Evolutionary conservation across 2,113 vertebrate species (phyloP).

Genomic region (Melanerpes aurifrons): DNA sequence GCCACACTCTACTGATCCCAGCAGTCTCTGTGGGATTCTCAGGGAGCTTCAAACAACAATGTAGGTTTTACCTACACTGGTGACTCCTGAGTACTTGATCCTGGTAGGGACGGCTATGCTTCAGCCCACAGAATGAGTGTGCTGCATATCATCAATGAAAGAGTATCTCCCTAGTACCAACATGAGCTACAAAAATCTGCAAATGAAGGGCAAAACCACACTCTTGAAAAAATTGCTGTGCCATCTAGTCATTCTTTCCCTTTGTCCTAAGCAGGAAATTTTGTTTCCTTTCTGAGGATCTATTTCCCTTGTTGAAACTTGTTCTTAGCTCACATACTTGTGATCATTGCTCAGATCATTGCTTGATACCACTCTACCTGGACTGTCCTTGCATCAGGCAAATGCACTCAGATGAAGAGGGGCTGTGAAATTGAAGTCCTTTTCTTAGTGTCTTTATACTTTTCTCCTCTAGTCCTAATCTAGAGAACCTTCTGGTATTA

Average conservation of each 20-base stretch:
- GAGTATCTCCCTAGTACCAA: not conserved
- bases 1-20: not conserved
- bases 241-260: not conserved
- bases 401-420: not conserved
- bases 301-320: not conserved
- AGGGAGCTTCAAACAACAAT: not conserved
- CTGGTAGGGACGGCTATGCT: not conserved
- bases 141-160: not conserved
- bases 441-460: not conserved
- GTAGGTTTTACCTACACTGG: not conserved
- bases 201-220: not conserved
- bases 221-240: not conserved
- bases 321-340: not conserved
- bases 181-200: not conserved
- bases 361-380: not conserved
- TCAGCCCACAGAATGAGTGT: not conserved
- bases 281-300: not conserved
- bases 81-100: not conserved
- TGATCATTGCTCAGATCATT: not conserved
- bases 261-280: not conserved
- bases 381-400: not conserved
- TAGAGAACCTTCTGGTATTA: not conserved
- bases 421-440: not conserved
- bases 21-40: conserved; percentile 1
- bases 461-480: not conserved